Evolutionary conservation across 92 coral and sea anemone species (phyloP).

Genomic region (Parazoanthus swiftii): DNA sequence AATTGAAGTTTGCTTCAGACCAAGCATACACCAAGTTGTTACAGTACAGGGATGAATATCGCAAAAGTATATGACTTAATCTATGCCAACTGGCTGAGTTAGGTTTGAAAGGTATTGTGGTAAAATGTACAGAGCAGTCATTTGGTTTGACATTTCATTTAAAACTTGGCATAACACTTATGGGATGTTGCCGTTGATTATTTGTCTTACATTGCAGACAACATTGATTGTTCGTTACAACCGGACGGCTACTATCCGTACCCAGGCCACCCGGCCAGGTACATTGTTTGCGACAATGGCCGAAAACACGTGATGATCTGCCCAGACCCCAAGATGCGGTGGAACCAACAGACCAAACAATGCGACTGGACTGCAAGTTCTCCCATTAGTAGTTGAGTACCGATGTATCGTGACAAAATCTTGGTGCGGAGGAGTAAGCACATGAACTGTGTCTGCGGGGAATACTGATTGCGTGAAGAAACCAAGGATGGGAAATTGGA

Average conservation of each 20-base stretch:
- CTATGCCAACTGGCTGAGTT: too few species aligned
- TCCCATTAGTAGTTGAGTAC: neutral
- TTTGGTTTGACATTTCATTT: too few species aligned
- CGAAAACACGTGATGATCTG: conserved; percentile 39
- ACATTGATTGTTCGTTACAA: neutral
- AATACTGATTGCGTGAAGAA: neutral
- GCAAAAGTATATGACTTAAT: too few species aligned
- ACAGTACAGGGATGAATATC: too few species aligned
- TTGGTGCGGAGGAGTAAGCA: too few species aligned
- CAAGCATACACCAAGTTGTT: too few species aligned
- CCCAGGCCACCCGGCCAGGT: conserved; percentile 23
- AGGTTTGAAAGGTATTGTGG: too few species aligned
- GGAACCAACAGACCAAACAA: conserved; percentile 18
- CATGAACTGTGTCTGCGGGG: neutral
- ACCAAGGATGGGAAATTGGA: neutral
- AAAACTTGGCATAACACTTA: too few species aligned
- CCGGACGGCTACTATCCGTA: conserved; percentile 23
- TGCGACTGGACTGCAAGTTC: conserved; percentile 23
- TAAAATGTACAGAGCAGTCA: too few species aligned
- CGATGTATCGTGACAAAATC: conserved; percentile 5
- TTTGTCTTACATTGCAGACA: neutral
- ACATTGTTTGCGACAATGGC: conserved; percentile 38
- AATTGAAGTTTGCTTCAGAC: too few species aligned
- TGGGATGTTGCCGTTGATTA: neutral
- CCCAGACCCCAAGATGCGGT: conserved; percentile 15